Base-by-base conservation (phyloP, 2,888 invertebrate species). In the Patella depressa region DNA sequence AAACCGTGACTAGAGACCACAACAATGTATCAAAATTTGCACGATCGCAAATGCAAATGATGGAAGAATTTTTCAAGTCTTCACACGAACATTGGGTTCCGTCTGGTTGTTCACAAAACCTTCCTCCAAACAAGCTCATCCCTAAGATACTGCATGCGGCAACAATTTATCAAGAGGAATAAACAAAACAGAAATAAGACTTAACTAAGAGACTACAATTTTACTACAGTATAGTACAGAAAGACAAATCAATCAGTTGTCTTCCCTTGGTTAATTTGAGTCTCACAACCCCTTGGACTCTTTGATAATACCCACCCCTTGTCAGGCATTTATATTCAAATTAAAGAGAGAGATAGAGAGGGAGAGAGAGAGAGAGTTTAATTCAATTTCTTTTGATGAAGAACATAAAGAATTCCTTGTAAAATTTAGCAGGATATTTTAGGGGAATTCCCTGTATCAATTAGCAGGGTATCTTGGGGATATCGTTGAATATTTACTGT, bases 91-190 rank as follows among this genome's bases (percentile, higher is more conserved):
- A 98, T 81, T 88, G 87, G 54, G 88, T 88, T 73, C 91, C 90
- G 82, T 95, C 95, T 29, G 80, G 83, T 76, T 79, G 95, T 94
- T 96, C 95, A 95, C 98, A 98, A 96, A 99, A 99, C 95, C 98
- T 98, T 96, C 99, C 99, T 94, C 99, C 99, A 95, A 99, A 99
- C 94, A 99, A 95, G 95, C 98, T 98, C 99, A 99, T 99, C 94
- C 99, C 99, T 94, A 99, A 97, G 94, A 99, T 98, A 96, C 99
- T 98, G 96, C 93, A 95, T 94, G 93, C 80, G 76, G 78, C 69
- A 80, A 80, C 80, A 80, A 84, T 69, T 24, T 69, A 72, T 53
- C 19, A 71, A 71, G 71, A 73, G 57, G 71, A 65, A 74, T 34
- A 74, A 57, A 74, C 70, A 65, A 78, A 74, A 29, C 59, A 70